Conservation (phyloP, 2,113 vertebrate species). For the Apodemus sylvaticus region DNA sequence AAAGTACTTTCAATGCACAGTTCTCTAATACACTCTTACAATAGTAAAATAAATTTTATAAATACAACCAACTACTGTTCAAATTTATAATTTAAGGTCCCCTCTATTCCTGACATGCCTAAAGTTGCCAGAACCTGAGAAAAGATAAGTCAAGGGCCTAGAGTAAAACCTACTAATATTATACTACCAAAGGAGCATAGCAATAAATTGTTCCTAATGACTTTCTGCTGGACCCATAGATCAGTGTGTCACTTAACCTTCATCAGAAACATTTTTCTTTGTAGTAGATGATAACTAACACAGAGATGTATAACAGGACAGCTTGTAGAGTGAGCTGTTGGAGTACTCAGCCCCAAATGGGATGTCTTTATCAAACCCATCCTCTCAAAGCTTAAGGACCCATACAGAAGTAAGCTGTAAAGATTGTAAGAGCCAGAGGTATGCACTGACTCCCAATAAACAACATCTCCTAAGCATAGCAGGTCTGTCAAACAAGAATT, state of each 20-base stretch:
- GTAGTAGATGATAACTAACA: not conserved
- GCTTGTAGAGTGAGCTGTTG: not conserved
- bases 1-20: not conserved
- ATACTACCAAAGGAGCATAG: not conserved
- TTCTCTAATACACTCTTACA: not conserved
- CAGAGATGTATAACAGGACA: not conserved
- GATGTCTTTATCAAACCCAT: not conserved
- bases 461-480: too few relatives aligned
- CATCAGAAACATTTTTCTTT: not conserved
- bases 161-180: not conserved
- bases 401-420: not conserved
- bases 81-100: not conserved
- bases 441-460: not conserved
- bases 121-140: not conserved
- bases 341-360: not conserved
- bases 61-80: not conserved
- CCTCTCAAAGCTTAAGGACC: not conserved
- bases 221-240: not conserved
- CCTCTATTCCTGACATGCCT: not conserved
- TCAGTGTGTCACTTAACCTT: not conserved
- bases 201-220: not conserved
- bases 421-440: not conserved
- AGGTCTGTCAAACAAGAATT: not conserved
- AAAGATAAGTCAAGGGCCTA: not conserved
- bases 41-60: not conserved